A percentile compares a stretch with the other conserved stretches of the same genome.
phyloP scores from a whole-genome alignment of 2,113 vertebrate species.

The Nannobrachium achirus region DNA sequence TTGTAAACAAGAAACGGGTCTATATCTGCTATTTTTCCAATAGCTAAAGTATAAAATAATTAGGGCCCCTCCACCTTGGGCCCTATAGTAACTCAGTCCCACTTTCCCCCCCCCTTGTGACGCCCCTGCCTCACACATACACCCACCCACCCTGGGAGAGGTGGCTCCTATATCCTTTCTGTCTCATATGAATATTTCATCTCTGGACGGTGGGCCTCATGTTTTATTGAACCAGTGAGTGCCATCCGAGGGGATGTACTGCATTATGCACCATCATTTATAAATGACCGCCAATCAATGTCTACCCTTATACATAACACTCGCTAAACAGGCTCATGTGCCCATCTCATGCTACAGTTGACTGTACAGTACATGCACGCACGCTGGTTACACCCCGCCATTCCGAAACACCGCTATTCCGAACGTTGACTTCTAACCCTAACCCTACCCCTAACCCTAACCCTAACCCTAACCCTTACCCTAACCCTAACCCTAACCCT shows the following conservation, averaged over 20 bases:
- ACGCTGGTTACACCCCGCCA: no score
- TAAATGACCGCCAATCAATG: slow-evolving; percentile 69
- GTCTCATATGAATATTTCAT: slow-evolving; percentile 69
- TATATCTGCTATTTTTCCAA: no score
- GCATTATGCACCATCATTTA: slow-evolving; percentile 78
- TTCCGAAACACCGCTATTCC: no score
- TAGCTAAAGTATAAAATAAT: no score
- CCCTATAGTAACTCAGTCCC: no score
- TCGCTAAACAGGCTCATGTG: slow-evolving; percentile 45
- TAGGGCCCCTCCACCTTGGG: no score
- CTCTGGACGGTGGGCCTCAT: slow-evolving; percentile 61
- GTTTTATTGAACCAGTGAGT: slow-evolving; percentile 70
- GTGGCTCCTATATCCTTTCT: slow-evolving; percentile 49
- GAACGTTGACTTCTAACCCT: neutral
- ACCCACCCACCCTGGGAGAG: slow-evolving; percentile 7
- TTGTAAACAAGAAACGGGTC: no score
- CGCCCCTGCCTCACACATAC: neutral
- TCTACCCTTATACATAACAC: slow-evolving; percentile 38
- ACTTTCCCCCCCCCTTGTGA: no score
- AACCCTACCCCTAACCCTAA: neutral
- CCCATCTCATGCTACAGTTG: neutral
- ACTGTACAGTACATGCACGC: neutral
- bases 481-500: no score
- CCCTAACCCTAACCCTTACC: no score
- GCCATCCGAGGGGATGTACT: slow-evolving; percentile 61